These are phyloP conservation scores for Salminus brasiliensis DNA, from an alignment of 2,113 vertebrate genomes.

Conservation along the genomic window DNA sequence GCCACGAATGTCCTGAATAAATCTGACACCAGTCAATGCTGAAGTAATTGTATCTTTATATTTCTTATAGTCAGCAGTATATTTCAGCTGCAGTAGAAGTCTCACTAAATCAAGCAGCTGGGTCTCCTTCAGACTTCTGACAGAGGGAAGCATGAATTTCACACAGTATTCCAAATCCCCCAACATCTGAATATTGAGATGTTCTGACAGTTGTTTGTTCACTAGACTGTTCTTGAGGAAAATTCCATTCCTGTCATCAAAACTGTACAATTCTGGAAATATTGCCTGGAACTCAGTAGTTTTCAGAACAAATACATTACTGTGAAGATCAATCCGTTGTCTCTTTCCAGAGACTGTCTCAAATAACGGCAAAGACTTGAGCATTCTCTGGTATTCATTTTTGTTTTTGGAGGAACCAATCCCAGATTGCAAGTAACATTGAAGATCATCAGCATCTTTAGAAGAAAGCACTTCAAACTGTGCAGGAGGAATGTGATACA, in stretches of 20 bases:
- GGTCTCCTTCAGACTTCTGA: constrained; percentile 53
- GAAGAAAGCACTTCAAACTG: constrained; percentile 62
- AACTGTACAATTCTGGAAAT: constrained; percentile 58
- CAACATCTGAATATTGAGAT: constrained; percentile 55
- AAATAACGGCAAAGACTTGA: constrained; percentile 80
- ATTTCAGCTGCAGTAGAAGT: constrained; percentile 64
- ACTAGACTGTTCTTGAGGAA: constrained; percentile 54
- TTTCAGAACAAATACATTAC: constrained; percentile 63
- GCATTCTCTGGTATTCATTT: constrained; percentile 40
- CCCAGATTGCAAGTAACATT: constrained; percentile 55
- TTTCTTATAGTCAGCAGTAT: fast-evolving
- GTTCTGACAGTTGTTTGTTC: constrained; percentile 20
- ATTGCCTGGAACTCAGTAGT: fast-evolving
- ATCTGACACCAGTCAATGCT: constrained; percentile 62
- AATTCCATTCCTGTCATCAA: constrained; percentile 43
- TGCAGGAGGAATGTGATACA: constrained; percentile 54
- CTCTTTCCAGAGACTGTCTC: constrained; percentile 62
- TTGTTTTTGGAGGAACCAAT: constrained; percentile 29
- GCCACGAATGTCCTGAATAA: constrained; percentile 70
- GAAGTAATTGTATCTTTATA: constrained; percentile 28
- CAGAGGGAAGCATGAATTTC: constrained; percentile 65
- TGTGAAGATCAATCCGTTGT: constrained; percentile 63
- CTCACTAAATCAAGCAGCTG: constrained; percentile 63
- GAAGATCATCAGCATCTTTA: constrained; percentile 55
- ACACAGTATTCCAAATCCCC: constrained; percentile 67